A percentile compares a stretch with the other conserved stretches of the same genome.
These are phyloP conservation scores for Onychomys arenicola DNA, from an alignment of 2,797 vertebrate species.

Conservation along the genomic window DNA sequence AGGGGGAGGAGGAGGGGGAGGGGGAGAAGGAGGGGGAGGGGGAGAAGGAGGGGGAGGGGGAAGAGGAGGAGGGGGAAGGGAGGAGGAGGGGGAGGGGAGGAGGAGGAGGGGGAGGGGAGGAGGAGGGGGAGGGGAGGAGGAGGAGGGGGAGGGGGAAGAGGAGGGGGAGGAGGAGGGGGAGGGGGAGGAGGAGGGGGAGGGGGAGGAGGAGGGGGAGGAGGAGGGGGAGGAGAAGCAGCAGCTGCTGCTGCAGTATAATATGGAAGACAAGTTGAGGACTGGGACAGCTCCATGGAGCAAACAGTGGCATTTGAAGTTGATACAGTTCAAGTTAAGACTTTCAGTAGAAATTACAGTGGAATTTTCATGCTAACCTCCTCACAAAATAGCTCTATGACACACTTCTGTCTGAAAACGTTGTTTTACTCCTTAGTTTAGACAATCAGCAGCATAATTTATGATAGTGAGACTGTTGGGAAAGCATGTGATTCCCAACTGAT, in stretches of 20 bases:
- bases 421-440: neutral
- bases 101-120: neutral
- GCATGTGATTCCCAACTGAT: neutral
- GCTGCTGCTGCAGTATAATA: too few species aligned
- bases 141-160: neutral
- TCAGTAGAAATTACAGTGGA: neutral
- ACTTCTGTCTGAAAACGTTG: neutral
- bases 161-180: too few species aligned
- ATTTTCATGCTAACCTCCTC: rapidly evolving
- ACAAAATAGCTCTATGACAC: neutral
- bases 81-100: too few species aligned
- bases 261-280: neutral
- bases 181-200: too few species aligned
- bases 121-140: too few species aligned
- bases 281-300: neutral
- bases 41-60: too few species aligned
- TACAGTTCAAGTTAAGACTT: neutral
- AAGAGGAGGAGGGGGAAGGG: too few species aligned
- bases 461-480: neutral
- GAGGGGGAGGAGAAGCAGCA: too few species aligned
- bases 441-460: neutral
- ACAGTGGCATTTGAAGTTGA: neutral
- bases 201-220: too few species aligned
- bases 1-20: neutral
- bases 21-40: too few species aligned